Base-by-base conservation (phyloP, 1,140 invertebrate genomes). In the Hyles euphorbiae region DNA sequence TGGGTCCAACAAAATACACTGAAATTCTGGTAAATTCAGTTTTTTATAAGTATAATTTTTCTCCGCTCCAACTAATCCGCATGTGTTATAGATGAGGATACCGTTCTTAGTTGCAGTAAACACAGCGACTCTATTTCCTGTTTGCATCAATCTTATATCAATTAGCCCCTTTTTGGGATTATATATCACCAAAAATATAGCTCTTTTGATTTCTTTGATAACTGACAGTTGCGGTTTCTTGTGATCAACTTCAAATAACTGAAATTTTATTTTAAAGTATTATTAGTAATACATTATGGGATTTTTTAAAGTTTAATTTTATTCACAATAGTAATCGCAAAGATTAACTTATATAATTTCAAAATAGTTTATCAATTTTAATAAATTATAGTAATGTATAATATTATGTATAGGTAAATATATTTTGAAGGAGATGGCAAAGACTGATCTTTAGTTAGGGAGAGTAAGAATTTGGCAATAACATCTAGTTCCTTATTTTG, bases 51-150 rank as follows among this genome's bases (percentile, higher is more conserved):
- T 78, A 59, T 76, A 84, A 54, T 67, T 76, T 74, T 79, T 91
- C 48, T 83, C 82, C 10, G 90, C 89, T 45, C 96, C 96, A 72
- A 97, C 90, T 55, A 97, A 88, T 8, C 94, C 94, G 79, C 96
- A 94, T 67, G 93, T 94, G 34, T 94, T 93, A 74, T 96, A 96
- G 0, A 96, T 63, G 32, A 97, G 87, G 71, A 93, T 93, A 10
- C 95, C 95, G 83, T 93, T 92, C 89, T 97, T 97, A 34, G 93
- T 94, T 1, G 97, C 96, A 64, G 94, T 95, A 87, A 98, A 98
- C 0, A 96, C 96, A 40, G 96, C 95, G 9, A 99, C 94, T 87
- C 96, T 93, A 9, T 93, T 94, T 2, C 97, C 97, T 79, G 96
- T 95, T 55, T 96, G 91, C 83, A 87, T 88, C 56, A 88, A 56